Conservation (phyloP, 2,113 vertebrate genomes). For the Tychaedon coryphoeus region DNA sequence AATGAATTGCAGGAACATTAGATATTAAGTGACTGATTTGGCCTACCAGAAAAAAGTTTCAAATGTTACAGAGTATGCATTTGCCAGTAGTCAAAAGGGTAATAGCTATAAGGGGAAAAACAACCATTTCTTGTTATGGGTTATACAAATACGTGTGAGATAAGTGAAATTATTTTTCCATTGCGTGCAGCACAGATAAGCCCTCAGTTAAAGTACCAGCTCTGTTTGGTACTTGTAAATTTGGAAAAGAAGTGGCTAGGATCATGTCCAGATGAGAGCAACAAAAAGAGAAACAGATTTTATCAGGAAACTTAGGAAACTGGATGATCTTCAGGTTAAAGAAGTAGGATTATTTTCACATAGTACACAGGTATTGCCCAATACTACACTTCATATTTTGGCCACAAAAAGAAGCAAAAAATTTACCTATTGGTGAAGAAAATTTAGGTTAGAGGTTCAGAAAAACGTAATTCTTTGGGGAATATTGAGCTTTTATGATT, state of each 20-base stretch:
- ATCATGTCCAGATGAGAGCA: background rate
- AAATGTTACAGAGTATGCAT: background rate
- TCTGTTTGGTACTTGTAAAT: background rate
- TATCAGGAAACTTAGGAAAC: background rate
- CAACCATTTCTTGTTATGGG: background rate
- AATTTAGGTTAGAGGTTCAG: background rate
- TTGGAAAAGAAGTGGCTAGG: background rate
- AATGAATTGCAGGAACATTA: background rate
- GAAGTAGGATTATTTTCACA: background rate
- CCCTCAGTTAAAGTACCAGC: background rate
- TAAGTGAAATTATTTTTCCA: background rate
- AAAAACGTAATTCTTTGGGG: background rate
- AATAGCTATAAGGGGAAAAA: background rate
- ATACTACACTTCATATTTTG: background rate
- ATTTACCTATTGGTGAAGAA: background rate
- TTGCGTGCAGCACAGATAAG: background rate
- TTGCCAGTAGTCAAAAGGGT: background rate
- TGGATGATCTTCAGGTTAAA: background rate
- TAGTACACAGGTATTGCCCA: background rate
- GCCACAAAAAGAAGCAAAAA: background rate
- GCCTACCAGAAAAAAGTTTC: background rate
- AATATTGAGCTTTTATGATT: background rate
- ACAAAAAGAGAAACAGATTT: background rate
- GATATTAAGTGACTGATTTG: background rate
- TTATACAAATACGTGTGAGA: background rate